Evolutionary conservation across 1,140 invertebrate species (phyloP).

Genomic region (Scaptomyza hsui): DNA sequence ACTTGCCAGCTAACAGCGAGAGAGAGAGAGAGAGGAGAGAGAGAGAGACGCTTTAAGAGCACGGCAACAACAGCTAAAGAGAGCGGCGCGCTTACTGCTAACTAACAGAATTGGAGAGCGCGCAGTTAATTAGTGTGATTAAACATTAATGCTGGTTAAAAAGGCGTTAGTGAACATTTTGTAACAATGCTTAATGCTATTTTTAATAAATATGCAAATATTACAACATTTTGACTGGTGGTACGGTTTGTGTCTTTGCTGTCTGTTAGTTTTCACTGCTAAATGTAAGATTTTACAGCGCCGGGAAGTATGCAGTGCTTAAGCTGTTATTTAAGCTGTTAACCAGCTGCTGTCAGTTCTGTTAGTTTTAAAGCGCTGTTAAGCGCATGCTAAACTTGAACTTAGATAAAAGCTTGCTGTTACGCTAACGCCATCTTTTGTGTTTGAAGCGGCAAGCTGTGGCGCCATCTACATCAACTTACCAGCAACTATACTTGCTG

Average conservation of each 20-base stretch:
- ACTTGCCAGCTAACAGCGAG: constrained; percentile 26
- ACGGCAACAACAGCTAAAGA: constrained; percentile 8
- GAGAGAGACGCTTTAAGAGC: constrained; percentile 9
- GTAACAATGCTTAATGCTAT: too few species aligned
- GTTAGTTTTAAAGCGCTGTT: neutral
- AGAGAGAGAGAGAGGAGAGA: constrained; percentile 3
- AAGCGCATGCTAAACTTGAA: constrained; percentile 14
- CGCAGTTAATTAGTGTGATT: neutral
- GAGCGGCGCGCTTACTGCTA: neutral
- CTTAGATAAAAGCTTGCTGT: constrained; percentile 1
- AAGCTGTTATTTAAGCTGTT: neutral
- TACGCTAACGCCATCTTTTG: constrained; percentile 22
- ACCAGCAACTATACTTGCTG: neutral
- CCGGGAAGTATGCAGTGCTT: constrained; percentile 4
- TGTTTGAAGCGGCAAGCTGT: neutral
- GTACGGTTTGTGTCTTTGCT: constrained; percentile 9
- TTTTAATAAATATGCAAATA: too few species aligned
- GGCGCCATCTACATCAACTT: neutral
- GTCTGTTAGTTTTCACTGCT: neutral
- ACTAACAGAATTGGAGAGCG: neutral
- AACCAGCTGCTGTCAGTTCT: neutral
- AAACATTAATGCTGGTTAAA: too few species aligned
- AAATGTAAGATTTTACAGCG: neutral
- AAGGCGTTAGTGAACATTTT: too few species aligned
- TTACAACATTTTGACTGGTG: neutral